phyloP scores from a whole-genome alignment of 2,888 invertebrate species.

The Macroteleia sp. region DNA sequence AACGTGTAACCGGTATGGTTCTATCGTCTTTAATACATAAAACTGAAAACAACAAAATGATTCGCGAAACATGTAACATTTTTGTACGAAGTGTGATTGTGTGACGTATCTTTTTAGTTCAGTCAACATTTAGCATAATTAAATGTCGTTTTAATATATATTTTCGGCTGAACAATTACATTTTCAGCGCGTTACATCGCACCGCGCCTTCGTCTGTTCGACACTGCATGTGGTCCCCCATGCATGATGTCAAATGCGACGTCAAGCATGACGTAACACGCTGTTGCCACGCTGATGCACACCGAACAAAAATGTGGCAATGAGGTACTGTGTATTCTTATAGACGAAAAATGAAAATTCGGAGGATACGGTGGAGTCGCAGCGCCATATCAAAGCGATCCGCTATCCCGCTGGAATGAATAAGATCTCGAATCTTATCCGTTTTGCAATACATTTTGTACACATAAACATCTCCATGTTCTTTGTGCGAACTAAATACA shows the following conservation, averaged over 20 bases:
- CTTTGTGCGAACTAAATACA: slow-evolving; percentile 36
- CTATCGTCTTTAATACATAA: no score
- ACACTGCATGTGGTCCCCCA: slow-evolving; percentile 54
- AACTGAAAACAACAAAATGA: no score
- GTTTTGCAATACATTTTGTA: slow-evolving; percentile 23
- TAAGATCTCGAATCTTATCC: slow-evolving; percentile 26
- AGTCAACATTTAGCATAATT: slow-evolving; percentile 18
- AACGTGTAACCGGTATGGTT: no score
- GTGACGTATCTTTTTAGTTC: not conserved
- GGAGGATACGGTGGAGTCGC: not conserved
- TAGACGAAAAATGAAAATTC: slow-evolving; percentile 30
- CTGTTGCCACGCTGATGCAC: slow-evolving; percentile 39
- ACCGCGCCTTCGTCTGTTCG: slow-evolving; percentile 30
- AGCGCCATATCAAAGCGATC: slow-evolving; percentile 10
- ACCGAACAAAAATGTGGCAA: slow-evolving; percentile 45
- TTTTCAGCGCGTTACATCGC: slow-evolving; percentile 32
- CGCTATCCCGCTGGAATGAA: no score
- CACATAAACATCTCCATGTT: slow-evolving; percentile 21
- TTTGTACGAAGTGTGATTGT: not conserved
- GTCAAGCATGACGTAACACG: slow-evolving; percentile 54
- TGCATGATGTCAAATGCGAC: slow-evolving; percentile 54
- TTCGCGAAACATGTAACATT: no score
- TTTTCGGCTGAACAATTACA: slow-evolving; percentile 51
- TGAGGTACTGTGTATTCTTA: slow-evolving; percentile 37
- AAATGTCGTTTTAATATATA: slow-evolving; percentile 27